Conservation (phyloP, 2,888 invertebrate genomes). For the Sminthurinus aureus region DNA sequence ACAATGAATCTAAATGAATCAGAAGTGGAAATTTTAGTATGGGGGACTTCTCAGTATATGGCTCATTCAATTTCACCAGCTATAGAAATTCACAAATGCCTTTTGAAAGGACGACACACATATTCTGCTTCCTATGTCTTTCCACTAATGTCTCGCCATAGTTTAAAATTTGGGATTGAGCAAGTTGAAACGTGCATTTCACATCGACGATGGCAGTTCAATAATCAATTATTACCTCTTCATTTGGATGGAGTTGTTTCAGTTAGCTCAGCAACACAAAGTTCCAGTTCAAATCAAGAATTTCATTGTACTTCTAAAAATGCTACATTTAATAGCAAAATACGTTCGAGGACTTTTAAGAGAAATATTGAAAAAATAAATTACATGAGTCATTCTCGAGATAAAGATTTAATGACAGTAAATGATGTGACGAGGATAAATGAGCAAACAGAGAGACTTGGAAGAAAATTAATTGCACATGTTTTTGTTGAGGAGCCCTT, state of each 20-base stretch:
- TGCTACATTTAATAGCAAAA: background rate
- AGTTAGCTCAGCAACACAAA: background rate
- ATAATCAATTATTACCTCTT: background rate
- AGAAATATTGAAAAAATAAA: constrained; percentile 18
- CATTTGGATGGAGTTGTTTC: background rate
- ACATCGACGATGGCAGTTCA: constrained; percentile 10
- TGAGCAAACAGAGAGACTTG: constrained; percentile 49
- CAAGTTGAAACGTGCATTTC: background rate
- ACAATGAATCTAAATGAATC: background rate
- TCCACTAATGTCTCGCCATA: background rate
- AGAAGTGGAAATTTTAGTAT: background rate
- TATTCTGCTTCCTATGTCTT: constrained; percentile 15
- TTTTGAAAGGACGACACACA: constrained; percentile 21
- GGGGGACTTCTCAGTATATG: background rate
- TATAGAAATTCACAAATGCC: constrained; percentile 7
- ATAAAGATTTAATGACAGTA: background rate
- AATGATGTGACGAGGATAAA: constrained; percentile 30
- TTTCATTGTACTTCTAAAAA: constrained; percentile 21
- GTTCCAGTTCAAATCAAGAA: background rate
- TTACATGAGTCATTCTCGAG: constrained; percentile 12
- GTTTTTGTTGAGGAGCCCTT: constrained; percentile 44
- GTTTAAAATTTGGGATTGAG: background rate
- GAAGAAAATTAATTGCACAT: constrained; percentile 36
- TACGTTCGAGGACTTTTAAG: constrained; percentile 27
- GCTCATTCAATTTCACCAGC: constrained; percentile 28